These are phyloP conservation scores for Rhineura floridana DNA, from an alignment of 2,113 vertebrate species.

Conservation along the genomic window DNA sequence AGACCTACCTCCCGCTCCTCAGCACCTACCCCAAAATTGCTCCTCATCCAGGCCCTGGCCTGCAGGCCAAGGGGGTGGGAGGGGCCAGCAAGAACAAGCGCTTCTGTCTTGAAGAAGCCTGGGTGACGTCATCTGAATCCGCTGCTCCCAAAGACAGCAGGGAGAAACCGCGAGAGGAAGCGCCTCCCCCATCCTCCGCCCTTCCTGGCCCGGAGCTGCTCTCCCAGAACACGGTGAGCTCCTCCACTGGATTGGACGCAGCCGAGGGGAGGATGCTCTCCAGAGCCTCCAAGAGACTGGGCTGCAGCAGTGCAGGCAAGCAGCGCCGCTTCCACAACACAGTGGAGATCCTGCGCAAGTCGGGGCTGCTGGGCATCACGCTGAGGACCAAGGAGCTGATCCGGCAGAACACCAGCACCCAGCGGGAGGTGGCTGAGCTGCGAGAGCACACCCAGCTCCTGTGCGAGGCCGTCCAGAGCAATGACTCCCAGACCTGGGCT, in stretches of 20 bases:
- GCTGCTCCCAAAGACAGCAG: not conserved
- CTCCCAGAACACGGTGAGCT: slow-evolving; percentile 7
- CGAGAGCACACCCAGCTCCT: slow-evolving; percentile 76
- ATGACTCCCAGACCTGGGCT: slow-evolving; percentile 73
- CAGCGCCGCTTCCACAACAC: slow-evolving; percentile 69
- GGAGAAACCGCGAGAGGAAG: slow-evolving; percentile 61
- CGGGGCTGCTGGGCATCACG: slow-evolving; percentile 79
- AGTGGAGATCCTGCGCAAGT: slow-evolving; percentile 77
- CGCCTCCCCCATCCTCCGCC: fast-evolving
- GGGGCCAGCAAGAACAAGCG: not conserved
- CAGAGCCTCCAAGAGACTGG: not conserved
- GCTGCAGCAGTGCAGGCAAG: not conserved
- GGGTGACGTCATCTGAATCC: not conserved
- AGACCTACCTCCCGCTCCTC: slow-evolving; percentile 64
- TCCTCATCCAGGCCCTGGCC: slow-evolving; percentile 66
- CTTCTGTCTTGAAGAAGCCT: not conserved
- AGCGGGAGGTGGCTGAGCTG: slow-evolving; percentile 75
- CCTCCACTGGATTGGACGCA: slow-evolving; percentile 33
- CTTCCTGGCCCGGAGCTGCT: slow-evolving; percentile 35
- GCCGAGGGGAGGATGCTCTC: not conserved
- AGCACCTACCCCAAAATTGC: slow-evolving; percentile 79
- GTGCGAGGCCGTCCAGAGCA: slow-evolving; percentile 72
- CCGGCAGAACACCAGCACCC: slow-evolving; percentile 77
- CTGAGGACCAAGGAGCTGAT: slow-evolving; percentile 82
- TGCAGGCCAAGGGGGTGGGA: not conserved